These are phyloP conservation scores for Tuberolachnus salignus DNA, from an alignment of 2,888 invertebrate species.

Conservation along the genomic window DNA sequence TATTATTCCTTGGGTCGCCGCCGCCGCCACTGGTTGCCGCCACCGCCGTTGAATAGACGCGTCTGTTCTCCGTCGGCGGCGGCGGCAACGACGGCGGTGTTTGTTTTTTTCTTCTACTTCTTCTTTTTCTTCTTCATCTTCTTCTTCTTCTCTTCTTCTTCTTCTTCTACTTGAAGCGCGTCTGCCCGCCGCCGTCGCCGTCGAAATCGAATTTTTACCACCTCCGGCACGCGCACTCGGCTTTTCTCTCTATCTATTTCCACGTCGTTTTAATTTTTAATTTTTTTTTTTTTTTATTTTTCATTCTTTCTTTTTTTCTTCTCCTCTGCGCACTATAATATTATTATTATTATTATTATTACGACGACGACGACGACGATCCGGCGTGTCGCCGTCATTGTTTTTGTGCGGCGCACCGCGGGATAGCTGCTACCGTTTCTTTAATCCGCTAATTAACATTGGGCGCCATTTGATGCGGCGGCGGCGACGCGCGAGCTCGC, in stretches of 20 bases:
- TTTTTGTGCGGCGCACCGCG: constrained; percentile 46
- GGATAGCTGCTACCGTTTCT: constrained; percentile 55
- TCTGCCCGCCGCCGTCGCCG: constrained; percentile 5
- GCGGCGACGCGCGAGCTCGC: background rate
- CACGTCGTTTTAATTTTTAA: background rate
- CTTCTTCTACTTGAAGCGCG: background rate
- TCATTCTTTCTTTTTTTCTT: background rate
- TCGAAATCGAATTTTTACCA: constrained; percentile 55
- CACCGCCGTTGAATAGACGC: constrained; percentile 33
- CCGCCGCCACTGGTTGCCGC: background rate
- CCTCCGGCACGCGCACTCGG: constrained; percentile 51
- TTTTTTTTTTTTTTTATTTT: background rate
- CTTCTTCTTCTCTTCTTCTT: constrained; percentile 6
- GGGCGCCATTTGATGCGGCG: constrained; percentile 48
- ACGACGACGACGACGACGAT: constrained; percentile 16
- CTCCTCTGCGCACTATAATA: background rate
- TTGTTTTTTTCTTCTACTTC: constrained; percentile 13
- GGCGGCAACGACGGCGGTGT: no score
- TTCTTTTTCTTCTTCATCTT: background rate
- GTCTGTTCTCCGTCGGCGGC: no score
- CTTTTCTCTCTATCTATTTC: background rate
- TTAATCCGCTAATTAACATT: constrained; percentile 56
- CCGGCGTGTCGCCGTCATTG: constrained; percentile 28
- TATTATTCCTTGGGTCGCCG: constrained; percentile 39
- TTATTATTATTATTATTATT: no score